phyloP scores from a whole-genome alignment of 1,140 invertebrate species.

The Dendrolimus punctatus region DNA sequence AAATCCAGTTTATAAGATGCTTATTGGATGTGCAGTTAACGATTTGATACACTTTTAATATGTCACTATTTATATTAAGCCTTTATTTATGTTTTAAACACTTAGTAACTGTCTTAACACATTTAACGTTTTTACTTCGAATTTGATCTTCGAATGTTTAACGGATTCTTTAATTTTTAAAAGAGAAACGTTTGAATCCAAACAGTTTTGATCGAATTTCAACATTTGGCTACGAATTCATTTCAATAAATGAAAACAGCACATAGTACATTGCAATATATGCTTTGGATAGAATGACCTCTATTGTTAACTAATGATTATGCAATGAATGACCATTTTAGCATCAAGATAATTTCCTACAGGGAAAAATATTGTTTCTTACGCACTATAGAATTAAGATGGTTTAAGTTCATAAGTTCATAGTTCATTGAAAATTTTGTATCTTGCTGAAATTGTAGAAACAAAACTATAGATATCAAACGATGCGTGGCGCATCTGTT shows the following conservation, averaged over 20 bases:
- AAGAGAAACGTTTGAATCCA: no score
- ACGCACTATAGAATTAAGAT: no score
- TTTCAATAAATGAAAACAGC: not conserved
- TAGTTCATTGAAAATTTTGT: no score
- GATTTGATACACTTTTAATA: no score
- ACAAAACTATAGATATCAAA: no score
- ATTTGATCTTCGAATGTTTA: conserved; percentile 68
- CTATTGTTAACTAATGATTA: not conserved
- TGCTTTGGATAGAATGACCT: no score
- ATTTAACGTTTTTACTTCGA: conserved; percentile 62
- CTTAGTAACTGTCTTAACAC: conserved; percentile 31
- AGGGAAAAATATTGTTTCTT: no score
- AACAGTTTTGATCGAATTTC: not conserved
- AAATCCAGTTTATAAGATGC: not conserved
- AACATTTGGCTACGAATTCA: not conserved
- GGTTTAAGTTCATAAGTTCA: no score
- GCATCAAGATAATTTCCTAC: not conserved
- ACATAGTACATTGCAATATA: no score
- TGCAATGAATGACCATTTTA: conserved; percentile 5
- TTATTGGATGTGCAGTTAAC: not conserved
- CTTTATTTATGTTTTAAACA: not conserved
- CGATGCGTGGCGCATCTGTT: no score
- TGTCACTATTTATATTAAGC: no score
- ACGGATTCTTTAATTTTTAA: conserved; percentile 46
- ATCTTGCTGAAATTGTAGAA: no score